A percentile compares a stretch with the other conserved stretches of the same genome.
These are phyloP conservation scores for Colaptes auratus DNA, from an alignment of 2,113 vertebrate species.

Conservation along the genomic window DNA sequence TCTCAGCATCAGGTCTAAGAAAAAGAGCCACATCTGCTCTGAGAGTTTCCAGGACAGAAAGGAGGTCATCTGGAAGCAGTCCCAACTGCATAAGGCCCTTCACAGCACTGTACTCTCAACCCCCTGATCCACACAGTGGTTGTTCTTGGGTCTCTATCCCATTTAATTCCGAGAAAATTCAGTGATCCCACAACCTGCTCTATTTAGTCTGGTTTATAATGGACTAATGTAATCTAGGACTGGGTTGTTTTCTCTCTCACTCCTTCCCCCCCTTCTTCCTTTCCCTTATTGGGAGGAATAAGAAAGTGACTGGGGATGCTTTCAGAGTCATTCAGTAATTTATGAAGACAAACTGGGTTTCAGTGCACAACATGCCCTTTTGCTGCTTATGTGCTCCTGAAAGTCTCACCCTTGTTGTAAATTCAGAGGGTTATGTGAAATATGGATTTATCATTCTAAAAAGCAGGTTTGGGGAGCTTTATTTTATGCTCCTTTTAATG, in stretches of 20 bases:
- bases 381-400: background rate
- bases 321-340: background rate
- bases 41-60: background rate
- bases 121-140: accelerated
- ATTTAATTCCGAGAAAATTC: background rate
- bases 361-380: background rate
- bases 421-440: background rate
- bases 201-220: background rate
- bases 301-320: background rate
- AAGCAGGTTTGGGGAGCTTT: constrained; percentile 26
- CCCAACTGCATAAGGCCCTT: background rate
- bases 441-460: background rate
- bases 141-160: background rate
- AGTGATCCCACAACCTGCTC: background rate
- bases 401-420: background rate
- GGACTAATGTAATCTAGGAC: background rate
- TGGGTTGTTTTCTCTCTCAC: too few species aligned
- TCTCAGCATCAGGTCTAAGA: background rate
- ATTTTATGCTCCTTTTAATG: constrained; percentile 18
- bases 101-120: background rate
- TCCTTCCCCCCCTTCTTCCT: background rate
- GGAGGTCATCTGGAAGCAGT: background rate
- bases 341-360: background rate
- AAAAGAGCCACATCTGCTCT: background rate
- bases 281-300: background rate